Evolutionary conservation across 2,113 vertebrate species (phyloP), one percentile per base, ranked within the genome.

Genomic region (Microcebus tavaratra): DNA sequence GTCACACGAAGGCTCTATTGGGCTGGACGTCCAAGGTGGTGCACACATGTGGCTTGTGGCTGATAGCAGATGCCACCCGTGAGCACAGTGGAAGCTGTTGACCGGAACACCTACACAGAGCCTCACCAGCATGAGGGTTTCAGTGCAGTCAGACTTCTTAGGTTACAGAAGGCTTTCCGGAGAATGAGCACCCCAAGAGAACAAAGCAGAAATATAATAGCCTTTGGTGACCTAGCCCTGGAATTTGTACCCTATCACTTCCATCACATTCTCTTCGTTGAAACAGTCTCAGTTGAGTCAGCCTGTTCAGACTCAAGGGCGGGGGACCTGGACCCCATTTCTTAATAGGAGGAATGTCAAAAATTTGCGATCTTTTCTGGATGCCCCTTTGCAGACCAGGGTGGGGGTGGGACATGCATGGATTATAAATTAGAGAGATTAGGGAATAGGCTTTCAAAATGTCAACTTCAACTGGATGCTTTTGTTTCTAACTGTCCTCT

Each of bases 1-100:
- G 0, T 36, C 50, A 31, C 11, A 8, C 0, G 12, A 87, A 95
- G 39, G 8, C 3, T 82, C 15, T 5, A 21, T 27, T 21, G 29
- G 25, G 59, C n/a, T 72, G 21, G 27, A 34, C 25, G 31, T 84
- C 83, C 59, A 78, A 53, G 39, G 80, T 3, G 48, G 73, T 0
- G 0, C 6, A 23, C 0, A 0, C 20, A 21, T 8, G 2, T 34
- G 81, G 34, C 59, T 68, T 42, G 39, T 10, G 8, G 17, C 21
- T 15, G 31, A 57, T 45, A 34, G 20, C n/a, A 84, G 1, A n/a
- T 50, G 42, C 81, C 18, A 29, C 17, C 17, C 25, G 12, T 48
- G 8, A 18, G 67, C 59, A 23, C 36, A 25, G 11, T 31, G 29
- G 57, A 18, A 21, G 20, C 15, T 55, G 4, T 7, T 36, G 31